Conservation (phyloP, 2,888 invertebrate genomes). For the Sepiola atlantica region DNA sequence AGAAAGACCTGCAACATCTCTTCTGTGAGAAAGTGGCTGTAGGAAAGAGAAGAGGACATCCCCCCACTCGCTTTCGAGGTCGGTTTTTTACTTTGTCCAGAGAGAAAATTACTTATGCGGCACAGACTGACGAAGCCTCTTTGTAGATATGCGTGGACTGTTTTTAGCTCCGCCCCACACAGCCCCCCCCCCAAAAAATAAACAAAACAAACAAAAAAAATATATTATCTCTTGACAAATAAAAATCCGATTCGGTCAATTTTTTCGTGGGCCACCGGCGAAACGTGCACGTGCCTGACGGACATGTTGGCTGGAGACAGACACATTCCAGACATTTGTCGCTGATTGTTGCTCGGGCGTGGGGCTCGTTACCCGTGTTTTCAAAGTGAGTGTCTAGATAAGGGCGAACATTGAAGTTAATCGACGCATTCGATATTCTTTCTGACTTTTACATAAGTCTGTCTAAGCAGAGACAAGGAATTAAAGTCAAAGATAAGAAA, state of each 20-base stretch:
- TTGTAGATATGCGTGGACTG: too few species aligned
- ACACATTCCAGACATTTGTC: not conserved
- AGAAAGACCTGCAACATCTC: too few species aligned
- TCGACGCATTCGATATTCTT: not conserved
- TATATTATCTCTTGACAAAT: not conserved
- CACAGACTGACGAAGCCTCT: too few species aligned
- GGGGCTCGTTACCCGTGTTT: not conserved
- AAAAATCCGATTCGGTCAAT: not conserved
- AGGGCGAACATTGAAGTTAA: not conserved
- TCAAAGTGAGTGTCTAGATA: not conserved
- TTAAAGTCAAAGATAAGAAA: not conserved
- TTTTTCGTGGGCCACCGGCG: not conserved
- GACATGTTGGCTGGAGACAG: not conserved
- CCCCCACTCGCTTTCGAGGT: too few species aligned
- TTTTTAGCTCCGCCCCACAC: too few species aligned
- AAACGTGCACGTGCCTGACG: not conserved
- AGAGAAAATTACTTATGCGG: too few species aligned
- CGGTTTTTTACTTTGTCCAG: too few species aligned
- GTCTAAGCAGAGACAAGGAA: not conserved
- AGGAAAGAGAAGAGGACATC: too few species aligned
- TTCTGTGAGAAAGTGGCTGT: too few species aligned
- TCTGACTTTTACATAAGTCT: slow-evolving; percentile 20
- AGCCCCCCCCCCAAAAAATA: too few species aligned
- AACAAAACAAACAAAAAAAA: too few species aligned
- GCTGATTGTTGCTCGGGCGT: not conserved